These are phyloP conservation scores for Apogon talboti DNA, from an alignment of 2,797 vertebrate species.

Conservation along the genomic window DNA sequence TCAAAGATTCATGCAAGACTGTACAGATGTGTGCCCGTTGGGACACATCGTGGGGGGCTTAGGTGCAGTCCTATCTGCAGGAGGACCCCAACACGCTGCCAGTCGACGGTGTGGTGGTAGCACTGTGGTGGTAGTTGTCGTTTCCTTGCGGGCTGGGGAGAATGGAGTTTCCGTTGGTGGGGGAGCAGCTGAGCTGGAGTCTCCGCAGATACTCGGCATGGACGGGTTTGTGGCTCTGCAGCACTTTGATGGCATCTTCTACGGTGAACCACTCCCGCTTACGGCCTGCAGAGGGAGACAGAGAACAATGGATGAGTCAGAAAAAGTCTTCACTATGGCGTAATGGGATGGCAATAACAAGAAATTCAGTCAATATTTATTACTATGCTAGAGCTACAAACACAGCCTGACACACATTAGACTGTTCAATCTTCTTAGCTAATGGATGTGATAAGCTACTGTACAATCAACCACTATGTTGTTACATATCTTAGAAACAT, in stretches of 20 bases:
- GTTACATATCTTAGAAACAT: too few species aligned
- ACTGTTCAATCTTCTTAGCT: too few species aligned
- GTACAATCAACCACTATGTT: neutral
- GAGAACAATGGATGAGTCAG: slow-evolving; percentile 10
- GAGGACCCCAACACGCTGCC: slow-evolving; percentile 88
- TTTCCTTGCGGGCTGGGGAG: slow-evolving; percentile 87
- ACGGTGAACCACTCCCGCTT: slow-evolving; percentile 99
- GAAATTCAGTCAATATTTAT: neutral
- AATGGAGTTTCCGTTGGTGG: slow-evolving; percentile 93
- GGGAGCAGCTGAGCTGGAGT: slow-evolving; percentile 92
- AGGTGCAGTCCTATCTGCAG: slow-evolving; percentile 83
- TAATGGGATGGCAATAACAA: neutral
- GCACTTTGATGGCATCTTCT: slow-evolving; percentile 96
- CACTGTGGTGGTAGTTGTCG: slow-evolving; percentile 88
- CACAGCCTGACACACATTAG: neutral
- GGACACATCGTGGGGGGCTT: slow-evolving; percentile 5
- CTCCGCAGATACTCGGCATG: slow-evolving; percentile 97
- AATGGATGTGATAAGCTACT: neutral
- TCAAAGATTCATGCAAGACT: slow-evolving; percentile 76
- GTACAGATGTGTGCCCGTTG: slow-evolving; percentile 63
- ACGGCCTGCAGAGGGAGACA: slow-evolving; percentile 87
- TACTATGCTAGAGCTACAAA: neutral
- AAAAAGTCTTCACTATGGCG: neutral
- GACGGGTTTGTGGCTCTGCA: slow-evolving; percentile 97
- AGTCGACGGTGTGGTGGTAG: slow-evolving; percentile 87